Conservation (phyloP, 2,888 invertebrate genomes). For the Idaea biselata region DNA sequence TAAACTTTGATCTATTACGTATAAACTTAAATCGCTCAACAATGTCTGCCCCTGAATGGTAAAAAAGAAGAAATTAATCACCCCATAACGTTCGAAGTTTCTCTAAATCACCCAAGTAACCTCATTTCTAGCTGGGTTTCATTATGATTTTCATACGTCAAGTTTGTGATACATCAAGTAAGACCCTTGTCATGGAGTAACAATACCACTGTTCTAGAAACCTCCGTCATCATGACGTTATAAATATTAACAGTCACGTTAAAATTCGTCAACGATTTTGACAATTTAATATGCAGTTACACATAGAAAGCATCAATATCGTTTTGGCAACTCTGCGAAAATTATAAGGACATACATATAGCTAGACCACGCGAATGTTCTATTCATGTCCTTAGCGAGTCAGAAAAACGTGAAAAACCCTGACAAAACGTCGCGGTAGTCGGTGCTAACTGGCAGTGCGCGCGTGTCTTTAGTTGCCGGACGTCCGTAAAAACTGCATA, state of each 20-base stretch:
- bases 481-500: too few species aligned
- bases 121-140: conserved; percentile 9
- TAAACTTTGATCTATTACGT: too few species aligned
- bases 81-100: background rate
- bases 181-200: conserved; percentile 37
- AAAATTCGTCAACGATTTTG: conserved; percentile 39
- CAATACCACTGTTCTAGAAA: conserved; percentile 24
- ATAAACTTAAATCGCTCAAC: too few species aligned
- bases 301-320: background rate
- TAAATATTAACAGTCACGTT: conserved; percentile 33
- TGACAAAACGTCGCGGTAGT: too few species aligned
- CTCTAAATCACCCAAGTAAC: background rate
- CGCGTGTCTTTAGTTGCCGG: too few species aligned
- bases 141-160: conserved; percentile 22
- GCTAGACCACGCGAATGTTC: too few species aligned
- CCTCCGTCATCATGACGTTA: conserved; percentile 28
- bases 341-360: too few species aligned
- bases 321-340: too few species aligned
- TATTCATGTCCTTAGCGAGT: too few species aligned
- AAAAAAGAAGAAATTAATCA: background rate
- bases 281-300: conserved; percentile 15
- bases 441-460: too few species aligned
- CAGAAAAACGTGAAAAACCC: too few species aligned
- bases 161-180: conserved; percentile 10
- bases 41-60: too few species aligned